phyloP scores from a whole-genome alignment of 2,888 invertebrate species.

The Ferrisia virgata region DNA sequence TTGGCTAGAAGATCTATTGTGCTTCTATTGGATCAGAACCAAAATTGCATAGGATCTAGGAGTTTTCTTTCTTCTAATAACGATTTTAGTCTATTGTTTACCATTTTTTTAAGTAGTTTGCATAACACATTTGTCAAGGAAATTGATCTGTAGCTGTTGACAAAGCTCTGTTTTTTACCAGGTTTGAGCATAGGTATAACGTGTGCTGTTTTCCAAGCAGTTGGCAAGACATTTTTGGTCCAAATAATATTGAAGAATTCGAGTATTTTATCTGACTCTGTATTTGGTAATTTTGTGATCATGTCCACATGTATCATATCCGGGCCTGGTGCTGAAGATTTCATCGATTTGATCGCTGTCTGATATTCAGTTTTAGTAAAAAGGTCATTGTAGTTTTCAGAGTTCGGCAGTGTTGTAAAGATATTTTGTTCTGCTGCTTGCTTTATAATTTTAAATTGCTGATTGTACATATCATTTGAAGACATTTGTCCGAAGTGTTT shows the following conservation, averaged over 20 bases:
- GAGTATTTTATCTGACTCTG: background rate
- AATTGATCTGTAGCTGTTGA: background rate
- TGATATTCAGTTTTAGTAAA: background rate
- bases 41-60: background rate
- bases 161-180: background rate
- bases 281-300: background rate
- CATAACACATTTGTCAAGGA: background rate
- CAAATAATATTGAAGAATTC: background rate
- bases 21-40: background rate
- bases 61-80: background rate
- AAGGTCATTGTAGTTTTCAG: background rate
- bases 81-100: background rate
- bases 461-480: background rate
- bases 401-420: background rate
- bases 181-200: background rate
- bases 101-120: background rate
- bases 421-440: background rate
- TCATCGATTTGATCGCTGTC: background rate
- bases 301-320: background rate
- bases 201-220: background rate
- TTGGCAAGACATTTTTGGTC: background rate
- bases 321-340: background rate
- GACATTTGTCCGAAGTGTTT: background rate
- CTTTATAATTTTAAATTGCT: background rate
- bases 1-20: background rate